phyloP scores from a whole-genome alignment of 2,888 invertebrate species.

The Machimus atricapillus region DNA sequence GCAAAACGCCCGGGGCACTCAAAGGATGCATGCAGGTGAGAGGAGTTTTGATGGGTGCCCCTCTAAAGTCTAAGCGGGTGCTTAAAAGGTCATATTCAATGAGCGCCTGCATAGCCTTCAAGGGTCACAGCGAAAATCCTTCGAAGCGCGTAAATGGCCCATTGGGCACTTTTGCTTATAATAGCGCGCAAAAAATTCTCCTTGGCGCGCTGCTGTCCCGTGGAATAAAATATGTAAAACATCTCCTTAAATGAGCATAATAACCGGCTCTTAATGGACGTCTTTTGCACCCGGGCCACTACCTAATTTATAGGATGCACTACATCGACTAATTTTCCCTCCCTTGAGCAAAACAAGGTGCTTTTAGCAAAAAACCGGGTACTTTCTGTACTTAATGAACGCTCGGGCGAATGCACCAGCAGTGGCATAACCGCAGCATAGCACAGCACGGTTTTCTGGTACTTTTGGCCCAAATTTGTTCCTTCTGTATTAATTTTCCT shows the following conservation, averaged over 20 bases:
- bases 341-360: background rate
- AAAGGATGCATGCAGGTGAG: background rate
- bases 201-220: background rate
- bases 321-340: background rate
- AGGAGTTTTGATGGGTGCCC: background rate
- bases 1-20: background rate
- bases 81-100: background rate
- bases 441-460: background rate
- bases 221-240: background rate
- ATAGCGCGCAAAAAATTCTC: background rate
- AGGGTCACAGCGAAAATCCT: background rate
- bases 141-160: background rate
- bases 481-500: background rate
- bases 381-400: background rate
- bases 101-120: background rate
- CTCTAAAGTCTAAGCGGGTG: background rate
- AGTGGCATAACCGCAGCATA: background rate
- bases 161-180: background rate
- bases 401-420: background rate
- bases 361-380: background rate
- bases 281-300: background rate
- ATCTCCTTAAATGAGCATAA: background rate
- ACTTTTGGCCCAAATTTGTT: background rate
- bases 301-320: background rate
- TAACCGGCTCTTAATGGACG: background rate